Percentiles rank a stretch among this genome's conserved stretches.
These are phyloP conservation scores for Aspidapion aeneum DNA, from an alignment of 2,888 invertebrate genomes.

Conservation along the genomic window DNA sequence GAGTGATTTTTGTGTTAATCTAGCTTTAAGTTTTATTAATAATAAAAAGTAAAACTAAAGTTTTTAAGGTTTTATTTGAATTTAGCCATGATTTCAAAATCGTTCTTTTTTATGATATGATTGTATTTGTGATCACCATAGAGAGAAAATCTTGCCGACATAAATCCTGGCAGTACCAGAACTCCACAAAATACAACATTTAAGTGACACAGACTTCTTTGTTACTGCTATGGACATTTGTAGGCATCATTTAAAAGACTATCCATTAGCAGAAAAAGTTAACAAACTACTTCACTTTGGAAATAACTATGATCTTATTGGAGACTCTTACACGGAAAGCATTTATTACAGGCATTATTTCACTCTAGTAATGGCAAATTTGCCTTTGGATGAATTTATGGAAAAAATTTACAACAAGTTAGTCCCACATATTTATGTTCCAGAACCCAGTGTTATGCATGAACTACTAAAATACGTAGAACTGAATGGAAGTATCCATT, in stretches of 20 bases:
- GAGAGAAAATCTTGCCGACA: too few species aligned
- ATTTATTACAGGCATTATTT: slow-evolving; percentile 78
- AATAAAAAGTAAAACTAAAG: not conserved
- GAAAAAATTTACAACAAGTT: slow-evolving; percentile 57
- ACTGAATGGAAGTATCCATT: slow-evolving; percentile 59
- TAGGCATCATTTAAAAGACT: slow-evolving; percentile 64
- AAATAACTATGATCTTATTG: slow-evolving; percentile 79
- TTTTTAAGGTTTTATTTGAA: too few species aligned
- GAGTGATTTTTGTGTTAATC: not conserved
- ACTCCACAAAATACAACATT: slow-evolving; percentile 58
- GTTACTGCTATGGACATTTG: slow-evolving; percentile 80
- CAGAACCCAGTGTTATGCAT: slow-evolving; percentile 73
- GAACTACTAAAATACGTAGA: slow-evolving; percentile 68
- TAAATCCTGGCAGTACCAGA: too few species aligned
- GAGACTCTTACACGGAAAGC: slow-evolving; percentile 73
- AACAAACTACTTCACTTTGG: slow-evolving; percentile 67
- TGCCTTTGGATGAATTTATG: slow-evolving; percentile 63
- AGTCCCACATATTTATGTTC: slow-evolving; percentile 77
- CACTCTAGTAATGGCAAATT: slow-evolving; percentile 56
- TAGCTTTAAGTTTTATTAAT: not conserved
- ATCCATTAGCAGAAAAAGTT: slow-evolving; percentile 64
- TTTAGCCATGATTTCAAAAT: too few species aligned
- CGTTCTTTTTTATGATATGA: too few species aligned
- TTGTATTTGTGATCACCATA: too few species aligned
- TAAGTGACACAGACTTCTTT: slow-evolving; percentile 73